phyloP scores from a whole-genome alignment of 1,140 invertebrate genomes.

The Zaprionus tsacasi region DNA sequence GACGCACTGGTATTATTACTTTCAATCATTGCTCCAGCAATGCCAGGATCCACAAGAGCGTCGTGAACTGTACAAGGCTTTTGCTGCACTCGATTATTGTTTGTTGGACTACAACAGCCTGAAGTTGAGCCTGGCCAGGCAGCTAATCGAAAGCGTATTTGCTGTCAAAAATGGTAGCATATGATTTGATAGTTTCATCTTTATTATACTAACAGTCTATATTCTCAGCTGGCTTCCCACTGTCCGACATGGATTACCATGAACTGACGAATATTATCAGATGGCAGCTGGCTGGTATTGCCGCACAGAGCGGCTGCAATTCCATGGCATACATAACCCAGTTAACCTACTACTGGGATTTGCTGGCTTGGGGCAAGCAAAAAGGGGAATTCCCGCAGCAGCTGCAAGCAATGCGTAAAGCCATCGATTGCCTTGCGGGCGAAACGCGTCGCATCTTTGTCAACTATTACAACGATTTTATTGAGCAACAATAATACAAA shows the following conservation, averaged over 20 bases:
- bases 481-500: conserved; percentile 55
- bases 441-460: conserved; percentile 58
- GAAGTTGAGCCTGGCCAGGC: conserved; percentile 42
- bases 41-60: conserved; percentile 15
- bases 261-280: conserved; percentile 47
- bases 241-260: conserved; percentile 42
- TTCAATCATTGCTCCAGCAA: conserved; percentile 32
- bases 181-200: not conserved
- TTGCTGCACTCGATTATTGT: conserved; percentile 36
- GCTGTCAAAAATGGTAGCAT: conserved; percentile 41
- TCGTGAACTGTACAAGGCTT: conserved; percentile 36
- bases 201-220: not conserved
- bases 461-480: conserved; percentile 81
- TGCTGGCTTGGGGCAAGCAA: conserved; percentile 53
- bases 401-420: conserved; percentile 15
- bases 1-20: conserved; percentile 46
- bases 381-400: conserved; percentile 22
- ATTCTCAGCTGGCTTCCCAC: conserved; percentile 34
- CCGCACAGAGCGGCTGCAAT: conserved; percentile 30
- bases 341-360: conserved; percentile 62
- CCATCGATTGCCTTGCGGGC: conserved; percentile 43
- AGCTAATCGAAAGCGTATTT: conserved; percentile 51
- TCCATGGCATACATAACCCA: conserved; percentile 55
- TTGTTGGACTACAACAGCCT: conserved; percentile 54
- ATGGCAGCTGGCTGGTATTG: conserved; percentile 36